phyloP scores from a whole-genome alignment of 2,797 vertebrate genomes.

The Phoebastria nigripes region DNA sequence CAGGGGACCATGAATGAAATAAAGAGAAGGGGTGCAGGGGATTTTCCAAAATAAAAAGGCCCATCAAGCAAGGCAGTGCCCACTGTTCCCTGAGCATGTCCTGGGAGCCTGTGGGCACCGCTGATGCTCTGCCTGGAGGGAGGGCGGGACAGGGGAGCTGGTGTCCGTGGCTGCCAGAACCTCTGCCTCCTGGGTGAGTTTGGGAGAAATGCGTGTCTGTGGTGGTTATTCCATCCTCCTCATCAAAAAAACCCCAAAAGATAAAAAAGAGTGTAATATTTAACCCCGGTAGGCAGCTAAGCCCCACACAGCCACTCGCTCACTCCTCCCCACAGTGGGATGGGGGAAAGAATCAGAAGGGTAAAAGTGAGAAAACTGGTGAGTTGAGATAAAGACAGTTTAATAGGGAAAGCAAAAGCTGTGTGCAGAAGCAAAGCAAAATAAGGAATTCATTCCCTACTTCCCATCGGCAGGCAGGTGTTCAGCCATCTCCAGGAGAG shows the following conservation, averaged over 20 bases:
- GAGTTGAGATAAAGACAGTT: not conserved
- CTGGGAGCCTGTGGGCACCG: fast-evolving
- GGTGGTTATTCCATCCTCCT: not conserved
- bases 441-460: not conserved
- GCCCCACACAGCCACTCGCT: not conserved
- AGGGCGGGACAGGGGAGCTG: not conserved
- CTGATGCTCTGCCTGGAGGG: not conserved
- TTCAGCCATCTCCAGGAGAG: not conserved
- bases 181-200: not conserved
- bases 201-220: not conserved
- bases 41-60: not conserved
- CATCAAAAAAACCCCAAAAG: not conserved
- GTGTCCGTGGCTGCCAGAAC: not conserved
- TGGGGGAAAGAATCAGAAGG: not conserved
- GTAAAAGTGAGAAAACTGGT: not conserved
- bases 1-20: not conserved
- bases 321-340: not conserved
- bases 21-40: not conserved
- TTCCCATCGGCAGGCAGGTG: not conserved
- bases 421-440: not conserved
- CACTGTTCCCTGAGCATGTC: not conserved
- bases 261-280: not conserved
- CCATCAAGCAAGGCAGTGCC: not conserved
- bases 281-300: not conserved
- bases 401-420: not conserved